A percentile compares a stretch with the other conserved stretches of the same genome.
phyloP scores from a whole-genome alignment of 2,888 invertebrate species.

The Cyclophora punctaria region DNA sequence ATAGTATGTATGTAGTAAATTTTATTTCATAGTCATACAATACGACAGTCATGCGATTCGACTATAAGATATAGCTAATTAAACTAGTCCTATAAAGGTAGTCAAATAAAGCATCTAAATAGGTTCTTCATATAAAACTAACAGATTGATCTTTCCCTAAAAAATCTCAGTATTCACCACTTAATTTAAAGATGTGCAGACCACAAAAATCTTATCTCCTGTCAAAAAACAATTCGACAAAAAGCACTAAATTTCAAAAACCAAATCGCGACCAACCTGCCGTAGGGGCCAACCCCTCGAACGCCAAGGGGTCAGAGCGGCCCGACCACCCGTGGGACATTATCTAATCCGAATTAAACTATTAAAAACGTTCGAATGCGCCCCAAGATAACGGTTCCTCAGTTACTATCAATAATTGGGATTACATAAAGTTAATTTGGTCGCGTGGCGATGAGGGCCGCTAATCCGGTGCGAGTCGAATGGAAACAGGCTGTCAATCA shows the following conservation, averaged over 20 bases:
- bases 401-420: constrained; percentile 43
- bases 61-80: too few species aligned
- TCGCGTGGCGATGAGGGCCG: constrained; percentile 55
- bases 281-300: constrained; percentile 28
- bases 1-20: too few species aligned
- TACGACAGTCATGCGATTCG: too few species aligned
- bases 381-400: constrained; percentile 47
- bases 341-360: constrained; percentile 67
- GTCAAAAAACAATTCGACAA: not conserved
- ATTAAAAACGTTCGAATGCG: constrained; percentile 62
- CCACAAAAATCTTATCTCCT: not conserved
- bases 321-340: constrained; percentile 66
- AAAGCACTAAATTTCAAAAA: constrained; percentile 10
- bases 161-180: too few species aligned
- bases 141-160: too few species aligned
- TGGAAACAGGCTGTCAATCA: constrained; percentile 47
- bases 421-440: constrained; percentile 69
- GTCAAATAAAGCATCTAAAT: too few species aligned
- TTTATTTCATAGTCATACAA: too few species aligned
- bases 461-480: constrained; percentile 30
- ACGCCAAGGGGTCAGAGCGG: constrained; percentile 9
- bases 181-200: too few species aligned
- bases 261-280: constrained; percentile 45
- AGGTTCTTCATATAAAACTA: too few species aligned
- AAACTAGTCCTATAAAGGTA: too few species aligned